Evolutionary conservation across 2,888 invertebrate species (phyloP), one percentile per base, ranked within the genome.

Genomic region (Minunthozetes semirufus): DNA sequence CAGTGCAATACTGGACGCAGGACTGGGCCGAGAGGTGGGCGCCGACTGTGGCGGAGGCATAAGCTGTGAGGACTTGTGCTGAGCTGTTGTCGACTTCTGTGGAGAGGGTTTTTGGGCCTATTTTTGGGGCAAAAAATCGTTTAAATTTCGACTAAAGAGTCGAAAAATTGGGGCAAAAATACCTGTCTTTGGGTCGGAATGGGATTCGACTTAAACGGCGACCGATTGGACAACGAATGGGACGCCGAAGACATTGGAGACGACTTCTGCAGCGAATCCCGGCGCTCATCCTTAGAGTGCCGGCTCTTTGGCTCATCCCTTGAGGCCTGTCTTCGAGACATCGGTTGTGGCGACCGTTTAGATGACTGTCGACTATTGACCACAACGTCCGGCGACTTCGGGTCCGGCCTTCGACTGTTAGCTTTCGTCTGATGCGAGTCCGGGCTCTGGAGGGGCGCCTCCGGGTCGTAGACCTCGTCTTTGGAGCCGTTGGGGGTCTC

Each of bases 381-480:
- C 3, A 17, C 11, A 15, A n/a, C 4, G 33, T 56, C 25, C 25
- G 56, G 56, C 11, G 56, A 56, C 56, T 56, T 56, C 11, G 22
- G 53, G 25, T 53, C 70, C 42, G 13, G 11, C 19, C n/a, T 42
- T 15, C 33, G 63, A 33, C 75, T 9, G 75, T 15, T 56, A 29
- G 61, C 13, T 29, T 63, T 63, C 29, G 48, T 27, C 70, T 74
- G 19, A 46, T 61, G 19, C 27, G 25, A 19, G 38, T 29, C 71
- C 5, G 75, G 75, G 33, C 75, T 75, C 71, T 75, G 75, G 17
- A 80, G 77, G 11, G 79, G 78, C 11, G 77, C 77, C 42, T 78
- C 76, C 9, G 78, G 78, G 66, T 75, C 76, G 71, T 76, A 77
- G 48, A 77, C 46, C 71, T 78, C 72, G 33, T 63, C n/a, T 63